Base-by-base conservation (phyloP, 1,140 invertebrate species). In the Ooceraea biroi region DNA sequence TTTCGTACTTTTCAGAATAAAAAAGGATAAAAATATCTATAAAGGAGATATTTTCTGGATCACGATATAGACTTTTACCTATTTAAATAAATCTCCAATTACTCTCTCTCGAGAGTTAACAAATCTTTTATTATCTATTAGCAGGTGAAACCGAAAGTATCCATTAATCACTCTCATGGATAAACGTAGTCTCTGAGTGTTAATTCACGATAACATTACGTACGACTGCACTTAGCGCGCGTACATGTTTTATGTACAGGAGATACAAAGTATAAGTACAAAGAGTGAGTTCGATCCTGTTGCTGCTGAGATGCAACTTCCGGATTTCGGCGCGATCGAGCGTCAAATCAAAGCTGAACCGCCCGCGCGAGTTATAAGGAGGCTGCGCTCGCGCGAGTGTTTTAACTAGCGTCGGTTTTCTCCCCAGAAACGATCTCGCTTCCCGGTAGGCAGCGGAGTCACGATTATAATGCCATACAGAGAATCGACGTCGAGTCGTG, bases 391-490 rank as follows among this genome's bases (percentile, higher is more conserved):
- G 41, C 55, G 46, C 30, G 19, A 61, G 44, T 17, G 41, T 27
- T 63, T 83, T 46, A 58, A 36, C 19, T 69, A 63, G 77, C 86
- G 71, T 57, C 52, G 71, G 65, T 85, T 85, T 76, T 88, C 87
- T 88, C 78, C 76, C 71, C 63, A 57, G 68, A 68, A 85, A 72
- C 36, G 65, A 25, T 77, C 60, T 61, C 65, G 82, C 83, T 88
- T 88, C 86, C 86, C 83, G 86, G 76, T 85, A 48, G 86, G 71
- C 83, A 60, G 44, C 83, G 71, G 71, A 80, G 84, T 88, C 87
- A 88, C 87, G 87, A 88, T 88, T 88, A 88, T 88, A 85, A 85
- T 74, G 77, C 77, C 86, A 88, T 88, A 88, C 74, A 82, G 55
- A 85, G 83, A 88, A 85, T 85, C 86, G 86, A 88, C 74, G 74